Base-by-base conservation (phyloP, 2,113 vertebrate species). In the Oryzias curvinotus region DNA sequence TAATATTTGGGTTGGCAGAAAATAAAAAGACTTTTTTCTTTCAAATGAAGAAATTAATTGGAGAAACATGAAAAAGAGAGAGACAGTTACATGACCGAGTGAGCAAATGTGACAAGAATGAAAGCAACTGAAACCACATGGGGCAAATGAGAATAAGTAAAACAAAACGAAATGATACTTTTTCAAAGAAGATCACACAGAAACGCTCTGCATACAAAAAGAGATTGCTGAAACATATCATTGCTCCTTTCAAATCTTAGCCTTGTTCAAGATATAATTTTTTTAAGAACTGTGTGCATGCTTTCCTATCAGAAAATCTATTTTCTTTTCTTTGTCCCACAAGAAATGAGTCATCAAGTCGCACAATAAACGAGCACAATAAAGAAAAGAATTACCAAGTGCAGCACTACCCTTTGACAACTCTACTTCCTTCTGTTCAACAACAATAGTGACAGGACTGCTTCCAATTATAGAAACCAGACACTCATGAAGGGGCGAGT, bases 391-490 rank as follows among this genome's bases (percentile, higher is more conserved):
- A 63, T 72, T 60, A 56, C 44, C 55, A 36, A 53, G 4, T 48
- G 36, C 21, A 19, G 54, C 8, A 44, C 52, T 21, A 56, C 55
- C n/a, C 30, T 46, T 47, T 60, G 59, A 47, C 52, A 63, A 14
- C 47, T 61, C 61, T 62, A 41, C 59, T 56, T 63, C 46, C 61
- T 30, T 75, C 60, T 41, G 48, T 41, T 56, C 65, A 71, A 43
- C 46, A 72, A 53, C 53, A 60, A 28, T 53, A 73, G 68, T 69
- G 65, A 77, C 67, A 43, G 74, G 59, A 51, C 59, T 52, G 50
- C 65, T 76, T 81, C 68, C 65, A 75, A 81, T 73, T 65, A 68
- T 53, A 75, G 77, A 63, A 74, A 51, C 46, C 57, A 75, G 73
- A 67, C 67, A 67, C 61, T 80, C 58, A 70, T 78, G 64, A 65